These are phyloP conservation scores for Apaloderma vittatum DNA, from an alignment of 2,113 vertebrate species.

Conservation along the genomic window DNA sequence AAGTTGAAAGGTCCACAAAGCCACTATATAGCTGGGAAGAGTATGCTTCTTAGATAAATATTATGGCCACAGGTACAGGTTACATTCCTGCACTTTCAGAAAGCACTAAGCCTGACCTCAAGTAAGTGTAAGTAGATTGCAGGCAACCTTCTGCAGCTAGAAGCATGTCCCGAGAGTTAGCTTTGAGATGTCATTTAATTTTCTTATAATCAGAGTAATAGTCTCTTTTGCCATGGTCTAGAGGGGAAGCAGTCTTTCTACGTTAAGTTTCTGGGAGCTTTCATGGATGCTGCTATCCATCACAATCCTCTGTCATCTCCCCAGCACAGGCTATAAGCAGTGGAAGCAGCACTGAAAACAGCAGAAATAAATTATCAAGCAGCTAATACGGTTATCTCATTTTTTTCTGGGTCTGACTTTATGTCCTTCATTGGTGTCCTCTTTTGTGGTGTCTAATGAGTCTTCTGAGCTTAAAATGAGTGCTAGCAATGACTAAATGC, in stretches of 20 bases:
- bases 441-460: neutral
- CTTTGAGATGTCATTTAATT: conserved; percentile 42
- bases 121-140: neutral
- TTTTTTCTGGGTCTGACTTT: neutral
- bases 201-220: conserved; percentile 9
- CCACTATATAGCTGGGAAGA: neutral
- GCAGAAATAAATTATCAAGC: conserved; percentile 37
- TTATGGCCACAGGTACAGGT: neutral
- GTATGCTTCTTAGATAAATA: neutral
- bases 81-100: neutral
- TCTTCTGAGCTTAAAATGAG: conserved; percentile 1
- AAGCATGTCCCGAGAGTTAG: neutral
- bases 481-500: neutral
- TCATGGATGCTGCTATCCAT: conserved; percentile 75
- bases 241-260: neutral
- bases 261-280: neutral
- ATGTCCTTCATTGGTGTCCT: neutral
- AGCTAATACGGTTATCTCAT: neutral
- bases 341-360: conserved; percentile 37
- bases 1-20: conserved; percentile 14
- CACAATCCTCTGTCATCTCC: conserved; percentile 73
- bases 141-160: conserved; percentile 1
- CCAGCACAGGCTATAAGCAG: conserved; percentile 42
- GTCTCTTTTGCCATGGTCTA: neutral
- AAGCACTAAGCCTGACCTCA: neutral